phyloP scores from a whole-genome alignment of 1,140 invertebrate species.

The Spodoptera litura region DNA sequence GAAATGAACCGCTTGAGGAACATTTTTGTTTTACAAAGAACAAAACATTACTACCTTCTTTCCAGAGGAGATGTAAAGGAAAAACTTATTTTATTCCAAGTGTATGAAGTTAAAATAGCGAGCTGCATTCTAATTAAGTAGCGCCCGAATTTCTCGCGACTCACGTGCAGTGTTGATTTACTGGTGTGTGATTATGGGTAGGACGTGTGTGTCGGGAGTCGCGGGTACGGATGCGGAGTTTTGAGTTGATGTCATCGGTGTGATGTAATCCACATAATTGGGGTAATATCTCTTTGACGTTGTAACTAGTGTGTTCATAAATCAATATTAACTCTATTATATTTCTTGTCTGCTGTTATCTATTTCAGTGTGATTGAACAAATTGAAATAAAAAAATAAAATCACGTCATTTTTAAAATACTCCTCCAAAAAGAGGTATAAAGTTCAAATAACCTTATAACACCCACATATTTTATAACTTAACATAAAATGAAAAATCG shows the following conservation, averaged over 20 bases:
- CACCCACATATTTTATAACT: too few relatives aligned
- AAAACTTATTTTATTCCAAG: constrained; percentile 33
- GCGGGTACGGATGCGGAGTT: background rate
- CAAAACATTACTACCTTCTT: constrained; percentile 15
- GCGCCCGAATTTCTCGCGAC: constrained; percentile 20
- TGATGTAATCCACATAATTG: background rate
- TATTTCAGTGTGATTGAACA: too few relatives aligned
- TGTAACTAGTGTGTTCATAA: background rate
- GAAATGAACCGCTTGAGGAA: constrained; percentile 23
- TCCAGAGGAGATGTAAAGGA: constrained; percentile 8
- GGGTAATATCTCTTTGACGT: too few relatives aligned
- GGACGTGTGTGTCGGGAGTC: background rate
- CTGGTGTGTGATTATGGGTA: constrained; percentile 20
- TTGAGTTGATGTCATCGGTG: constrained; percentile 1
- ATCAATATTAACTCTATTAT: background rate
- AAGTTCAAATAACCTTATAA: too few relatives aligned
- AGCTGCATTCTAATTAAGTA: constrained; percentile 36
- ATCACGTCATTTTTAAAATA: too few relatives aligned
- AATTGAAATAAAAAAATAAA: too few relatives aligned
- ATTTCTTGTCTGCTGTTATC: too few relatives aligned
- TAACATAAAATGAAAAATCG: background rate
- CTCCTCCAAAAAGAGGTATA: too few relatives aligned
- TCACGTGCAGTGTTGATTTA: constrained; percentile 38
- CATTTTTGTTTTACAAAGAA: constrained; percentile 16
- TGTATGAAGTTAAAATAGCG: constrained; percentile 30